These are phyloP conservation scores for Amazona vittata DNA, from an alignment of 2,113 vertebrate species.

Conservation along the genomic window DNA sequence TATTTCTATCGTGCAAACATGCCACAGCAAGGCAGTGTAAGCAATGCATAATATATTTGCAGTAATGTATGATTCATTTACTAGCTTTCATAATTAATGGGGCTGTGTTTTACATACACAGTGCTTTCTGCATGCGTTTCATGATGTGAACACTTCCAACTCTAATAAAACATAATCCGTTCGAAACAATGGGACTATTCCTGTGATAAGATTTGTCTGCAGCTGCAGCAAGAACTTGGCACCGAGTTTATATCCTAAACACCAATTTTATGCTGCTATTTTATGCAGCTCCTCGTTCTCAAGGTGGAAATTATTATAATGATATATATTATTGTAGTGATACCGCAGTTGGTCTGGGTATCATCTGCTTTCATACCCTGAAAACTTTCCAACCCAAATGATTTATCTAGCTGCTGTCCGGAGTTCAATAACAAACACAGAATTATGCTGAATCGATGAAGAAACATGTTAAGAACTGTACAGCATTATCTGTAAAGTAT, in stretches of 20 bases:
- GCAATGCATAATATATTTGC: slow-evolving; percentile 66
- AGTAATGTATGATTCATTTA: slow-evolving; percentile 69
- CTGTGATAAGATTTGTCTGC: background rate
- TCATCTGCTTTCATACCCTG: background rate
- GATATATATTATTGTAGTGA: background rate
- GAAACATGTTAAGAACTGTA: background rate
- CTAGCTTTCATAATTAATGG: slow-evolving; percentile 64
- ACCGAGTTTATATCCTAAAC: background rate
- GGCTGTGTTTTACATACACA: slow-evolving; percentile 59
- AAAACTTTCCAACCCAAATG: slow-evolving; percentile 27
- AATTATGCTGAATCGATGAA: background rate
- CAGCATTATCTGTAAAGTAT: background rate
- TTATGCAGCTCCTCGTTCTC: background rate
- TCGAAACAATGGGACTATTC: slow-evolving; percentile 19
- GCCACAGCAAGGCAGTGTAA: slow-evolving; percentile 39
- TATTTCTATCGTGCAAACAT: slow-evolving; percentile 45
- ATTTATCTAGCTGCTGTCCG: background rate
- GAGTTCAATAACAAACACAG: background rate
- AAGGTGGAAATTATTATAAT: slow-evolving; percentile 14
- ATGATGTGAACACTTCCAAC: slow-evolving; percentile 43
- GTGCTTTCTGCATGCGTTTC: slow-evolving; percentile 25
- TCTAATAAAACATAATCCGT: slow-evolving; percentile 43
- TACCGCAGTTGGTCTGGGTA: background rate
- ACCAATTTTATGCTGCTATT: background rate
- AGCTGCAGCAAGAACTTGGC: background rate